Conservation (phyloP, 2,113 vertebrate species). For the Campylomormyrus tamandua region DNA sequence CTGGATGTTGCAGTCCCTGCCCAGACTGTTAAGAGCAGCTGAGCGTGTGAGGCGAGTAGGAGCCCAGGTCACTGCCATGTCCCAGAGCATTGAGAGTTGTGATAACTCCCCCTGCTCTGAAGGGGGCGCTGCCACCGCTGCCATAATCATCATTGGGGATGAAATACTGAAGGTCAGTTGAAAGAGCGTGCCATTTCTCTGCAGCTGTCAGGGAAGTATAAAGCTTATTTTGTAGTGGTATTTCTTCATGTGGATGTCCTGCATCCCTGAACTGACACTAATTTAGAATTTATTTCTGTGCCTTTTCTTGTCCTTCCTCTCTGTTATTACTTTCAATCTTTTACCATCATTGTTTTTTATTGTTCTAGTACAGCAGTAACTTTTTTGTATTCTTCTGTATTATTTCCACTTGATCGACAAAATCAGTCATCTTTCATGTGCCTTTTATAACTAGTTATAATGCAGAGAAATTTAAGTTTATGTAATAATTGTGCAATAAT, state of each 20-base stretch:
- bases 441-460: not conserved
- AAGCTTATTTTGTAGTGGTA: not conserved
- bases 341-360: not conserved
- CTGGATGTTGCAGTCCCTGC: conserved; percentile 44
- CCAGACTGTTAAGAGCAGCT: conserved; percentile 46
- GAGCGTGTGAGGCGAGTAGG: conserved; percentile 48
- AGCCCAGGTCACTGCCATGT: conserved; percentile 61
- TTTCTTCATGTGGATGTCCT: not conserved
- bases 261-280: not conserved
- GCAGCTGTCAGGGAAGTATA: not conserved
- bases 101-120: conserved; percentile 24
- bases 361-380: not conserved
- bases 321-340: not conserved
- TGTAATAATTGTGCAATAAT: not conserved
- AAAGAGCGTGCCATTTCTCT: conserved; percentile 5
- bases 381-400: not conserved
- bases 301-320: not conserved
- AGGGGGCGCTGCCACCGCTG: conserved; percentile 63
- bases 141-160: conserved; percentile 86
- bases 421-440: not conserved
- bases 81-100: conserved; percentile 41
- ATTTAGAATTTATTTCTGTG: not conserved
- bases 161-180: conserved; percentile 85
- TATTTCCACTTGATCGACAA: not conserved
- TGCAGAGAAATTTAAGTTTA: not conserved